Percentiles rank a stretch among this genome's conserved stretches.
Conservation (phyloP, 2,797 vertebrate genomes). For the Hozukius guyotensis region DNA sequence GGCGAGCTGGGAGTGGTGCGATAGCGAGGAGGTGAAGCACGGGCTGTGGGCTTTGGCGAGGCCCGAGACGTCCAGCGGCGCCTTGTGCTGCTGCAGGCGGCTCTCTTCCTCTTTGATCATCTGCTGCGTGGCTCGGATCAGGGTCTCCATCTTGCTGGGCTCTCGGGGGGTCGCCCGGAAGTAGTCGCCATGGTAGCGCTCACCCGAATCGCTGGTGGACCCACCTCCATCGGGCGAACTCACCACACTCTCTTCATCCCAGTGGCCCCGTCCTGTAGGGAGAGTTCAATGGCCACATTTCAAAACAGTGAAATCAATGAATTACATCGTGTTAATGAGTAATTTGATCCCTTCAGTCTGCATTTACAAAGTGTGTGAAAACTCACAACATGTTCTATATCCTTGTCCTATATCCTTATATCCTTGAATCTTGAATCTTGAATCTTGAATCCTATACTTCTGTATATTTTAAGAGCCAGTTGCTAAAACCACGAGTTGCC, state of each 20-base stretch:
- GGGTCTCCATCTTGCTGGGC: slow-evolving; percentile 95
- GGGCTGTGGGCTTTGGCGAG: slow-evolving; percentile 88
- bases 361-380: not conserved
- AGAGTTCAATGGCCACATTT: slow-evolving; percentile 37
- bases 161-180: slow-evolving; percentile 90
- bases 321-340: slow-evolving; percentile 24
- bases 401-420: no score
- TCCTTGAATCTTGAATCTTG: no score
- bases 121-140: slow-evolving; percentile 94
- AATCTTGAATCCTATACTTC: not conserved
- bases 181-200: slow-evolving; percentile 89
- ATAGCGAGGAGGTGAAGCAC: slow-evolving; percentile 83
- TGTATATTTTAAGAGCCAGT: not conserved
- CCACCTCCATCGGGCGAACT: slow-evolving; percentile 94
- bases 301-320: slow-evolving; percentile 35
- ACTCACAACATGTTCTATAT: not conserved
- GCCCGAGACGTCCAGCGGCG: slow-evolving; percentile 86
- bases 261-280: slow-evolving; percentile 88
- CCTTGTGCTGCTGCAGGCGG: slow-evolving; percentile 89
- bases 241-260: slow-evolving; percentile 95
- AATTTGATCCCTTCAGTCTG: not conserved
- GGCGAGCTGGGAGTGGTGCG: slow-evolving; percentile 88
- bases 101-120: slow-evolving; percentile 98
- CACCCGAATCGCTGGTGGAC: slow-evolving; percentile 92
- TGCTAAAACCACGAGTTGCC: not conserved